A percentile compares a stretch with the other conserved stretches of the same genome.
These are phyloP conservation scores for Brenthis daphne DNA, from an alignment of 2,888 invertebrate species.

Conservation along the genomic window DNA sequence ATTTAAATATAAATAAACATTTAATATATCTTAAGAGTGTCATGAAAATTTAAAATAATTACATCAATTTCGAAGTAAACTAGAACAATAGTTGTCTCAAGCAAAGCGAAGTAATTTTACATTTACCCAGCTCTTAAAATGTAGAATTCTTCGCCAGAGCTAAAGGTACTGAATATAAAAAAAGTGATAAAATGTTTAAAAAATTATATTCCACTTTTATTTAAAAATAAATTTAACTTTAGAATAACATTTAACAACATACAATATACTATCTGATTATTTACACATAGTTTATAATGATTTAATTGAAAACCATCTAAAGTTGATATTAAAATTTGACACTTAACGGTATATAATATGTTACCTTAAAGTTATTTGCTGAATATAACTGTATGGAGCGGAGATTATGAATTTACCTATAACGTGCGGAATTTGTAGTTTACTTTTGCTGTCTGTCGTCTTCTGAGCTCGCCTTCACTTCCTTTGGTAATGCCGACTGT, in stretches of 20 bases:
- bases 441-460: slow-evolving; percentile 75
- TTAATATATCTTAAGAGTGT: slow-evolving; percentile 18
- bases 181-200: slow-evolving; percentile 31
- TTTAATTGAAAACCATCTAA: slow-evolving; percentile 65
- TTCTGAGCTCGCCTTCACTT: slow-evolving; percentile 73
- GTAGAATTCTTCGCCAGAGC: slow-evolving; percentile 66
- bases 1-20: slow-evolving; percentile 56
- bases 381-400: slow-evolving; percentile 58
- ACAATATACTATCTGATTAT: slow-evolving; percentile 64
- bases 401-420: slow-evolving; percentile 55
- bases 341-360: slow-evolving; percentile 48
- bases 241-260: slow-evolving; percentile 53
- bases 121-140: slow-evolving; percentile 79
- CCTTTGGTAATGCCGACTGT: slow-evolving; percentile 72
- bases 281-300: slow-evolving; percentile 72
- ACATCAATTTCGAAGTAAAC: slow-evolving; percentile 17
- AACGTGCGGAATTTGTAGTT: slow-evolving; percentile 41
- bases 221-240: slow-evolving; percentile 28
- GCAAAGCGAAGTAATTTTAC: slow-evolving; percentile 64
- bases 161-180: slow-evolving; percentile 1
- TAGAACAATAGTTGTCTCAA: slow-evolving; percentile 30
- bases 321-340: slow-evolving; percentile 61
- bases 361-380: slow-evolving; percentile 49
- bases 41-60: slow-evolving; percentile 18
- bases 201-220: slow-evolving; percentile 43